Conservation (phyloP, 37 sponge, comb jelly and placozoan species). For the Halisarca cf. caerulea region DNA sequence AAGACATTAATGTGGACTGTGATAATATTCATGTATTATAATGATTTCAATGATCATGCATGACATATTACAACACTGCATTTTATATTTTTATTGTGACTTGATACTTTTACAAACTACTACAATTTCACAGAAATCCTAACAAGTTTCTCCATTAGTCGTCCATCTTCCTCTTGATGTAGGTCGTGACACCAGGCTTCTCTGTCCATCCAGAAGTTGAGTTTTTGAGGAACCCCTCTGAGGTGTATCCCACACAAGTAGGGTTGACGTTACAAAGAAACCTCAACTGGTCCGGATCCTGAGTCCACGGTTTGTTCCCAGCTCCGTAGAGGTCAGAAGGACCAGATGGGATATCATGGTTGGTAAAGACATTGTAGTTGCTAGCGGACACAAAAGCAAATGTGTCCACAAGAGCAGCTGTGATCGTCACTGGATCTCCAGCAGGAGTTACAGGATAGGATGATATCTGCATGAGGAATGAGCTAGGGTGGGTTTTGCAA, state of each 20-base stretch:
- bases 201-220: not conserved
- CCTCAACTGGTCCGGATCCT: slow-evolving; percentile 23
- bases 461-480: not conserved
- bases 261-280: slow-evolving; percentile 39
- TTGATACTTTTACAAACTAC: too few relatives aligned
- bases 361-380: not conserved
- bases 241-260: slow-evolving; percentile 37
- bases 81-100: too few relatives aligned
- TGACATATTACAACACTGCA: too few relatives aligned
- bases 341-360: not conserved
- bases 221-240: slow-evolving; percentile 42
- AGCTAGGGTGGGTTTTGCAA: not conserved
- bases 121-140: too few relatives aligned
- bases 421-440: not conserved
- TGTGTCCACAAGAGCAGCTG: not conserved
- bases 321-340: not conserved
- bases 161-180: slow-evolving; percentile 29
- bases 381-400: not conserved
- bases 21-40: too few relatives aligned
- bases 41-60: too few relatives aligned
- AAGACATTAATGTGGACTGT: too few relatives aligned
- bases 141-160: too few relatives aligned
- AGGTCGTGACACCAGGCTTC: not conserved
- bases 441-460: not conserved
- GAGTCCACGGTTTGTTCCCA: not conserved